These are phyloP conservation scores for Trichomycterus rosablanca DNA, from an alignment of 2,113 vertebrate genomes.

Conservation along the genomic window DNA sequence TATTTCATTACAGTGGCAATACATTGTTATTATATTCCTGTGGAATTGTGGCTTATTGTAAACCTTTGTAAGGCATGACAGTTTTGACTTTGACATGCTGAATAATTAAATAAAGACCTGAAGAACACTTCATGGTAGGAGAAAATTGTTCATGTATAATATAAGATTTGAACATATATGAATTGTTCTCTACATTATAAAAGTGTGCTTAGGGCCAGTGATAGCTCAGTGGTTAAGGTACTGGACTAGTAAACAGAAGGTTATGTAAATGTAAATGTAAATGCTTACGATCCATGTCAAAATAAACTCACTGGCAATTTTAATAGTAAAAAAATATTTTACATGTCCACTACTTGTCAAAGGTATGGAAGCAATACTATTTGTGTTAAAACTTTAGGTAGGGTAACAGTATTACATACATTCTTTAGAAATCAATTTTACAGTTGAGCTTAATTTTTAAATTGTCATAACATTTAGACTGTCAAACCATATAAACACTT, in stretches of 20 bases:
- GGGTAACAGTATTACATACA: too few relatives aligned
- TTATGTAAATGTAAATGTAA: too few relatives aligned
- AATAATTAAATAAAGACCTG: conserved; percentile 28
- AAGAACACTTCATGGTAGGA: conserved; percentile 5
- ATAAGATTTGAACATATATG: background rate
- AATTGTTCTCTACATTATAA: too few relatives aligned
- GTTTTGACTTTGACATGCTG: conserved; percentile 25
- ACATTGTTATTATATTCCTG: conserved; percentile 42
- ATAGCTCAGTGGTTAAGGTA: too few relatives aligned
- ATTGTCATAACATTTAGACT: too few relatives aligned
- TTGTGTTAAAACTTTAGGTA: too few relatives aligned
- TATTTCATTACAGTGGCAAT: conserved; percentile 34
- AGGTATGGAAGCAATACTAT: background rate
- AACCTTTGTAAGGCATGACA: conserved; percentile 50
- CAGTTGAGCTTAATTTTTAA: too few relatives aligned
- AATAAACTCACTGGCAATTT: conserved; percentile 13
- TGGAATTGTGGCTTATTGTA: conserved; percentile 47
- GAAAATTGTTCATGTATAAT: background rate
- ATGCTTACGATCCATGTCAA: too few relatives aligned
- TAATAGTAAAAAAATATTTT: background rate
- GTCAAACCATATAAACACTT: too few relatives aligned
- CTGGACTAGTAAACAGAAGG: too few relatives aligned
- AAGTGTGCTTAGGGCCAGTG: too few relatives aligned
- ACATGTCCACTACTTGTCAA: conserved; percentile 5
- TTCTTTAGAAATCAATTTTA: too few relatives aligned